Evolutionary conservation across 2,888 invertebrate species (phyloP), one percentile per base, ranked within the genome.

Genomic region (Lasioglossum pauxillum): DNA sequence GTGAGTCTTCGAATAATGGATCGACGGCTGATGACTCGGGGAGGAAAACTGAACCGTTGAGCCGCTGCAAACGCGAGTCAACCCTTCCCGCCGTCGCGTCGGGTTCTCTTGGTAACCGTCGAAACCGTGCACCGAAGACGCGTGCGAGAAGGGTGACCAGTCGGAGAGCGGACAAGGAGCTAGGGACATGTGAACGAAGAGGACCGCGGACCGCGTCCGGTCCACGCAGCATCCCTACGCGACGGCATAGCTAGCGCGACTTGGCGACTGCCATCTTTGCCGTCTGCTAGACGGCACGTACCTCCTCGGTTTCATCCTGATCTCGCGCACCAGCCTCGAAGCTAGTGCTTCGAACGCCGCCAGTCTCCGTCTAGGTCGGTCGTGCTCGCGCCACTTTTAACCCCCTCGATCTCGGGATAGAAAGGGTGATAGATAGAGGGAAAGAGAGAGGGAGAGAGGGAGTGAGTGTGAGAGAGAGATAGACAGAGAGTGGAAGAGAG

Each of bases 271-370:
- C 93, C 93, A 94, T 93, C 93, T 93, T 93, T 93, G 90, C 84
- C 76, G 76, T 84, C 75, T 82, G 78, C 73, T 67, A 79, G 67
- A 44, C 79, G 72, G 41, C 87, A 92, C 94, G 85, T 93, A 94
- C 93, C 93, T 93, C 91, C 86, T 91, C 83, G 90, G 87, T 91
- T 89, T 92, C 93, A 94, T 94, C 90, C 91, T 91, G 90, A 90
- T 90, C 81, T 81, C 82, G 84, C 78, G 84, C 85, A 89, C 83
- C 87, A 89, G 82, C 76, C 64, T 73, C 78, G 57, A n/a, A 57
- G 84, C 85, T 85, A 85, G 77, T 88, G 82, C 73, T 64, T 81
- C 80, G 75, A 72, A 49, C 75, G 82, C 86, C 75, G 80, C 80
- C 84, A 85, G 79, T 76, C 80, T 87, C 74, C 75, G 75, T 82